A percentile compares a stretch with the other conserved stretches of the same genome.
Evolutionary conservation across 2,888 invertebrate species (phyloP).

Genomic region (Napeogenes sylphis): DNA sequence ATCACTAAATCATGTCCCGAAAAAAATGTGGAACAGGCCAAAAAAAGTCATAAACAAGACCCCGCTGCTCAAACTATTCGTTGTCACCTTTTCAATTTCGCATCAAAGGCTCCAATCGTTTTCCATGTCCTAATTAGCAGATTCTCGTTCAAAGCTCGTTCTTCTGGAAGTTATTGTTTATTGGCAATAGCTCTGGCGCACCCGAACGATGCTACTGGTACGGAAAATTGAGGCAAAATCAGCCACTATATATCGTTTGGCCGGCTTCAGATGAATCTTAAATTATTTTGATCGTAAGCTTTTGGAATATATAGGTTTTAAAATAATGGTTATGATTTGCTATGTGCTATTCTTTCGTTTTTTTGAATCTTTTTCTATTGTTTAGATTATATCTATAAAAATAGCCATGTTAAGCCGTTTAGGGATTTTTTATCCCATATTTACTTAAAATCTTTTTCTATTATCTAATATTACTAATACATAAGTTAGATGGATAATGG

Average conservation of each 20-base stretch:
- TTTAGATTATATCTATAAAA: no score
- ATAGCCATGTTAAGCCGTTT: no score
- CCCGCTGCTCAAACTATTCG: slow-evolving; percentile 29
- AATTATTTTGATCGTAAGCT: slow-evolving; percentile 21
- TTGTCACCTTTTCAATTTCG: slow-evolving; percentile 68
- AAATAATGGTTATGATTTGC: neutral
- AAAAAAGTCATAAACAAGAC: neutral
- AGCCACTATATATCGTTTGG: slow-evolving; percentile 46
- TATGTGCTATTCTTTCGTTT: no score
- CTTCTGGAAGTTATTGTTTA: slow-evolving; percentile 75
- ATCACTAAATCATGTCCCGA: neutral
- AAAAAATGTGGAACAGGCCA: neutral
- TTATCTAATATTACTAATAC: no score
- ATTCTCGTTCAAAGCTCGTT: slow-evolving; percentile 56
- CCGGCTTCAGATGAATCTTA: slow-evolving; percentile 44
- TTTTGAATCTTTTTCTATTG: no score
- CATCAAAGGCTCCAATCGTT: slow-evolving; percentile 70
- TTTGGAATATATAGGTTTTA: neutral
- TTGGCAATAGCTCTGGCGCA: slow-evolving; percentile 64
- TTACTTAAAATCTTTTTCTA: no score
- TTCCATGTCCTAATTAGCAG: slow-evolving; percentile 72
- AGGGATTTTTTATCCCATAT: no score
- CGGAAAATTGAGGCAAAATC: slow-evolving; percentile 73
- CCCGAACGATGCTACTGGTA: slow-evolving; percentile 53
- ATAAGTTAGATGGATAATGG: no score